These are phyloP conservation scores for Temnothorax longispinosus DNA, from an alignment of 1,140 invertebrate genomes.

Conservation along the genomic window DNA sequence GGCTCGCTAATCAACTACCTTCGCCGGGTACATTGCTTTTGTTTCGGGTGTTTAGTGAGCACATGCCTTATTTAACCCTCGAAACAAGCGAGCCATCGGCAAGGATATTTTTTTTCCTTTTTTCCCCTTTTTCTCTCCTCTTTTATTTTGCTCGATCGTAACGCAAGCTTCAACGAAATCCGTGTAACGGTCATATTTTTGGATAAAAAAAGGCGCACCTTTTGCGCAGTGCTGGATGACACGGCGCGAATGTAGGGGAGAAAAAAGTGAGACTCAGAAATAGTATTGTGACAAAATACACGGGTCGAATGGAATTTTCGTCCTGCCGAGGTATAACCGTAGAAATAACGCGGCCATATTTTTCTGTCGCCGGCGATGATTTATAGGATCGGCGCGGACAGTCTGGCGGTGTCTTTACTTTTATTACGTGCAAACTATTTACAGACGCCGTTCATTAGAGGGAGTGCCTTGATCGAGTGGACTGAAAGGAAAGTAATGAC, in stretches of 20 bases:
- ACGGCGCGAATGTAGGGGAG: background rate
- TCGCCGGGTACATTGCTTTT: background rate
- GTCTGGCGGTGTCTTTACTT: slow-evolving; percentile 44
- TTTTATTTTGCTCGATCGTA: background rate
- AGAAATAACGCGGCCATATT: slow-evolving; percentile 11
- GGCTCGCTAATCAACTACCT: background rate
- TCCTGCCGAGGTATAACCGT: background rate
- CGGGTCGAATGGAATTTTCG: slow-evolving; percentile 1
- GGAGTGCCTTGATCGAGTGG: slow-evolving; percentile 60
- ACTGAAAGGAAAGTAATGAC: slow-evolving; percentile 61
- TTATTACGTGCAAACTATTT: slow-evolving; percentile 61
- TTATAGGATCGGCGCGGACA: slow-evolving; percentile 19
- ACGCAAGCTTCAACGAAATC: background rate
- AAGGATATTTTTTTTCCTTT: background rate
- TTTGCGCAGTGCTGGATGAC: background rate
- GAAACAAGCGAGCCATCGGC: background rate
- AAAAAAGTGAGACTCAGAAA: background rate
- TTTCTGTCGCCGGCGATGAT: slow-evolving; percentile 38
- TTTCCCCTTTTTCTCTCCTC: background rate
- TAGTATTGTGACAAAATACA: slow-evolving; percentile 1
- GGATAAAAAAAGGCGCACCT: background rate
- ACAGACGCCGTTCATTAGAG: slow-evolving; percentile 52
- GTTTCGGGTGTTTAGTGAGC: background rate
- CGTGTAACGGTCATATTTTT: slow-evolving; percentile 7
- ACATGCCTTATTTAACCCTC: background rate